Evolutionary conservation across 2,113 vertebrate genomes (phyloP), one percentile per base, ranked within the genome.

Genomic region (Tachuris rubrigastra): DNA sequence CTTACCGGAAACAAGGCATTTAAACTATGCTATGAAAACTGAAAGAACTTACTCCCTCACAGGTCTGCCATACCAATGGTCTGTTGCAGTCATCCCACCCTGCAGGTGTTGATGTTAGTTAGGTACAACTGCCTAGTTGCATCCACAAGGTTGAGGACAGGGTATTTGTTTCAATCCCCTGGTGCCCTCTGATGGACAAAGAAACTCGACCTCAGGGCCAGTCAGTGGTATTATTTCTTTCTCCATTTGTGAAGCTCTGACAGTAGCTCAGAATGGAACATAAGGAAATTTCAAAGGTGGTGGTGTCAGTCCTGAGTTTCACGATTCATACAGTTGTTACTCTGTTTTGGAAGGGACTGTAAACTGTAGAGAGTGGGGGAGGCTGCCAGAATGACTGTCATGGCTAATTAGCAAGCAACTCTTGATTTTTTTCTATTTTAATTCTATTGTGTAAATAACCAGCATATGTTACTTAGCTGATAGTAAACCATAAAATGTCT

Each of bases 401-500:
- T 33, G 33, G n/a, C 68, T 88, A 76, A 73, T 89, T 37, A 80
- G 42, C 56, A 72, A 60, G 60, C 56, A 69, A 2, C 23, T 84
- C n/a, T 84, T 85, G 80, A 35, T 35, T 46, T 85, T 58, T 31
- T 74, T 68, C 27, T 49, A 1, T 66, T 91, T 71, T 75, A 68
- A 44, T 52, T 84, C 37, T 65, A 11, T 72, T 85, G 18, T 81
- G 49, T 74, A 76, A 96, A 86, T 89, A 87, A 66, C 33, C 35
- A 39, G 33, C n/a, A 27, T 47, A 5, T 67, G 7, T 46, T 83
- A 63, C 39, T 67, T 80, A 35, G 39, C 58, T 83, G 33, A 71
- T 74, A 78, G 46, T 90, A 68, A 83, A 86, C 53, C 77, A 97
- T 89, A 66, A 41, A 74, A 87, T 97, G 74, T 76, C 39, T 79